Base-by-base conservation (phyloP, 2,888 invertebrate species). In the Linhomoeus sp. region DNA sequence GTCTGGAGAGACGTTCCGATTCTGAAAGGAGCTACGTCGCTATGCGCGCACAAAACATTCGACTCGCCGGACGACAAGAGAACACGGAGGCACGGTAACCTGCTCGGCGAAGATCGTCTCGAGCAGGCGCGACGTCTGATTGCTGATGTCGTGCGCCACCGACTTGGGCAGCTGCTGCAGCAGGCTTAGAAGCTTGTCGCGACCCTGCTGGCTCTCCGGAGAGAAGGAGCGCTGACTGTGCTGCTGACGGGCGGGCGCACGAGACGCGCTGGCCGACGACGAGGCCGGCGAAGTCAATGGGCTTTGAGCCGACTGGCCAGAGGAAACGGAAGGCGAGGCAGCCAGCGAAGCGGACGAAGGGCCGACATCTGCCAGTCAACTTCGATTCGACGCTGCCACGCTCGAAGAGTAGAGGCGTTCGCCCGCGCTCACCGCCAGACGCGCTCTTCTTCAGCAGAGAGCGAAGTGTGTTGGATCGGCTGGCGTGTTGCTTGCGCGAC, bases 391-490 rank as follows among this genome's bases (percentile, higher is more conserved):
- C n/a, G n/a, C n/a, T n/a, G n/a, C n/a, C n/a, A n/a, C n/a, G n/a
- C n/a, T n/a, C n/a, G n/a, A n/a, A n/a, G n/a, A n/a, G n/a, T 17
- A 19, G 37, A 37, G 37, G 17, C 37, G 17, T 5, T 5, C 17
- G 9, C 37, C n/a, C 37, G 12, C 37, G 9, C 37, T 19, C 23
- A 49, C 38, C 52, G 17, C 50, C 36, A 15, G 47, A 49, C 9
- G 43, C 46, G 42, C 42, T 41, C 52, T 80, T 81, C 55, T 79
- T 76, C 62, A 85, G 81, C 3, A 81, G 77, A 24, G 77, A 77
- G 55, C 79, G 76, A 43, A 83, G 71, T 41, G 82, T 72, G 63
- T 81, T 80, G 24, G 77, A 76, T 56, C 80, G 78, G 64, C 82
- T 82, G 56, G 80, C 79, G 44, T 76, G 74, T 59, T 81, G 80